Evolutionary conservation across 2,797 vertebrate species (phyloP).

Genomic region (Myoxocephalus aenaeus): DNA sequence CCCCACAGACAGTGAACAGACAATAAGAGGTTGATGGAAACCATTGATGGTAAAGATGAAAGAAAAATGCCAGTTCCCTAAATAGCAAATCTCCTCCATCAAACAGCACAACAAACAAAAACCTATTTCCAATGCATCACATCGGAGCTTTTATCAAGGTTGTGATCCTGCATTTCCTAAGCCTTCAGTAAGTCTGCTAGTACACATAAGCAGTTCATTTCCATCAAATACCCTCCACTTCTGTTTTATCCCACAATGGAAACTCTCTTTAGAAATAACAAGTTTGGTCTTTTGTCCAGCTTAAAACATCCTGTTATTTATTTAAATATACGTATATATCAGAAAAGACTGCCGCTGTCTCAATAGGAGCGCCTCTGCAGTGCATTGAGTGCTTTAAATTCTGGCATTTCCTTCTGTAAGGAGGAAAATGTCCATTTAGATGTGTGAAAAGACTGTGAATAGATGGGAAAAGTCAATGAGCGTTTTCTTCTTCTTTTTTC

Average conservation of each 20-base stretch:
- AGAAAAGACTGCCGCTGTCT: neutral
- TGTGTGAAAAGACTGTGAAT: no score
- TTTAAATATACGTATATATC: neutral
- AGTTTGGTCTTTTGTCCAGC: neutral
- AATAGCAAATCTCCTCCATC: constrained; percentile 15
- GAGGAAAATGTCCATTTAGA: no score
- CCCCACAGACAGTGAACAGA: neutral
- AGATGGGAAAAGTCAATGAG: no score
- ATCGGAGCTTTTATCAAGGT: neutral
- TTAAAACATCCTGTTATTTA: neutral
- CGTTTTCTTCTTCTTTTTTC: no score
- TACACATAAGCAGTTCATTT: neutral
- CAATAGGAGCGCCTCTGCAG: neutral
- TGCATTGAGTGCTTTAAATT: neutral
- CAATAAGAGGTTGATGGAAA: constrained; percentile 15
- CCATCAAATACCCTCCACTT: neutral
- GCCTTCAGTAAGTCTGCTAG: neutral
- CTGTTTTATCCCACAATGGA: no score
- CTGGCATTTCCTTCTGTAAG: neutral
- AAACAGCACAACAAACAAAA: neutral
- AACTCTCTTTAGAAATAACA: no score
- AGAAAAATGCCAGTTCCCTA: neutral
- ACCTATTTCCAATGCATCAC: neutral
- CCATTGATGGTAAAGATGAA: constrained; percentile 8
- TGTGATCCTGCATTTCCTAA: neutral